Evolutionary conservation across 2,888 invertebrate species (phyloP), one percentile per base, ranked within the genome.

Genomic region (Ochropleura plecta): DNA sequence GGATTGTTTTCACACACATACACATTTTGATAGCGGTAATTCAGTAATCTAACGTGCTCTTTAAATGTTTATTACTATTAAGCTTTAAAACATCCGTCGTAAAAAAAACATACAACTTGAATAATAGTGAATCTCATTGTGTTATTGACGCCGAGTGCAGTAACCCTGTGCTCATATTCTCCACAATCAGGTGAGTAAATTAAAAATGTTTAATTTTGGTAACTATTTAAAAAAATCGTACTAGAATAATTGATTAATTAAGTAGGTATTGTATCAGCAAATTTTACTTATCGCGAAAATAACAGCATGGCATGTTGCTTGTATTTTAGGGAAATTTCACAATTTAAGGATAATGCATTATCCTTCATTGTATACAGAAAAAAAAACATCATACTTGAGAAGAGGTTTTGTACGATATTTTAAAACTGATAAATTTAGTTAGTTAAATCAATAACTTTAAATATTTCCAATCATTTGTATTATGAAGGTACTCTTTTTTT

Each of bases 1-100:
- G n/a, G 70, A 68, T 73, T 82, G 82, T 70, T 81, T 72, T 70
- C 57, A 10, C 63, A 12, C 46, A 51, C 62, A 70, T 64, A 10
- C 63, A 12, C 46, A 51, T 65, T 72, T 64, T 73, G 60, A 8
- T 67, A 70, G 68, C 82, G n/a, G 42, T 59, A 70, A 30, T 67
- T 18, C 12, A n/a, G 44, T 73, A 51, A 9, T 55, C 20, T 63
- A 65, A 65, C 44, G 40, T 51, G 18, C 59, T 51, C 3, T 62
- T 7, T 53, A 20, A 48, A 57, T 64, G 30, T 64, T 78, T 73
- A 82, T 20, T 65, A 49, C 44, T 73, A 68, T 78, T 55, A 49
- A 59, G 48, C 18, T 65, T 48, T 53, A 20, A 55, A 82, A 70
- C 42, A 67, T 70, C 73, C 55, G 46, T 49, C 12, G 55, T 70